These are phyloP conservation scores for Sebastes minor DNA, from an alignment of 2,797 vertebrate species.

Conservation along the genomic window DNA sequence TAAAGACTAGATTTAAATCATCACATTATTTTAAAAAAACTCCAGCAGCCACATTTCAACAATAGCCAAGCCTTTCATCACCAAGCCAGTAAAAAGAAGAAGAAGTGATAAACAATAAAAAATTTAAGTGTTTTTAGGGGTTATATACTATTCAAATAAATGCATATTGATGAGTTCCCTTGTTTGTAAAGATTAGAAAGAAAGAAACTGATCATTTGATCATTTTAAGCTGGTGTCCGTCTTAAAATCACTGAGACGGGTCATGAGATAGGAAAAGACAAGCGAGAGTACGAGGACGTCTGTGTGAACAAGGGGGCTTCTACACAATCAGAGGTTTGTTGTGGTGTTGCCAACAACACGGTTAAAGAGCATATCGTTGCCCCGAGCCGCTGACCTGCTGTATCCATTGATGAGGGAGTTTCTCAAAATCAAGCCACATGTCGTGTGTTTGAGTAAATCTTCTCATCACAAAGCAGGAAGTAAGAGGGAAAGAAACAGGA, in stretches of 20 bases:
- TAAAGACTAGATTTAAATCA: constrained; percentile 11
- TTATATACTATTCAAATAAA: background rate
- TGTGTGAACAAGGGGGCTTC: background rate
- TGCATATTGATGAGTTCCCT: background rate
- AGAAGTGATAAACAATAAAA: background rate
- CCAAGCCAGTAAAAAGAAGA: background rate
- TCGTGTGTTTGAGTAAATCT: background rate
- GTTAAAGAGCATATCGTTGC: background rate
- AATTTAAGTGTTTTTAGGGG: background rate
- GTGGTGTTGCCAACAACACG: constrained; percentile 1
- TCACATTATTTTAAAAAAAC: background rate
- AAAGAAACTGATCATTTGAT: background rate
- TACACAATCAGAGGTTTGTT: constrained; percentile 4
- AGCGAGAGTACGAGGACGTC: background rate
- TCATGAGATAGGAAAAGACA: background rate
- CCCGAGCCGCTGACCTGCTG: background rate
- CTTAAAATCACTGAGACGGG: background rate
- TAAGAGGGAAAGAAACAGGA: constrained; percentile 2
- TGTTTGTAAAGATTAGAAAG: background rate
- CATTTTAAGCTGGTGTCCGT: background rate
- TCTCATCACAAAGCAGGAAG: constrained; percentile 17
- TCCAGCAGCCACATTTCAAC: background rate
- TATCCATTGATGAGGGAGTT: constrained; percentile 14
- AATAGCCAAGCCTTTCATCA: background rate
- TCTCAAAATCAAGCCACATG: constrained; percentile 3